These are phyloP conservation scores for Electrona antarctica DNA, from an alignment of 2,113 vertebrate genomes.

Conservation along the genomic window DNA sequence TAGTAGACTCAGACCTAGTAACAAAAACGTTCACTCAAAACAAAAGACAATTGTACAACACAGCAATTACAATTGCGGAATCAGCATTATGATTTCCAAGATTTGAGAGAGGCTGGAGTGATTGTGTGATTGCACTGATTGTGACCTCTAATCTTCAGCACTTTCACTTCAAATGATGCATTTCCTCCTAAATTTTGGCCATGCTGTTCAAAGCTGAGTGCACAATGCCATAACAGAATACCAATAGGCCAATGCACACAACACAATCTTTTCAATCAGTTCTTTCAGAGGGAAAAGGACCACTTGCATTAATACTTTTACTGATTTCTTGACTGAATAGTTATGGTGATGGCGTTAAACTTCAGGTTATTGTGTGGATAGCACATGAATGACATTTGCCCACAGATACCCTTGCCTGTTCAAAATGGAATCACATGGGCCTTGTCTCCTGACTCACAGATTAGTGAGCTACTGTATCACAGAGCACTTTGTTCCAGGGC, in stretches of 20 bases:
- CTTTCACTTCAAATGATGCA: background rate
- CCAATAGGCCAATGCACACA: too few species aligned
- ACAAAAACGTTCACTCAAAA: conserved; percentile 56
- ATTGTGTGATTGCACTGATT: background rate
- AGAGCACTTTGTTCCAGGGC: conserved; percentile 60
- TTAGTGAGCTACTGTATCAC: conserved; percentile 48
- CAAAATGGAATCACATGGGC: conserved; percentile 60
- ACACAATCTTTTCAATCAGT: background rate
- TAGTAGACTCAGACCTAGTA: conserved; percentile 53
- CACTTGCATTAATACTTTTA: background rate
- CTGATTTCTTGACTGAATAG: background rate
- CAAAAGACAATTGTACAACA: conserved; percentile 59
- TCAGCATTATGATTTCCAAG: conserved; percentile 18
- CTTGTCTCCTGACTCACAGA: conserved; percentile 65
- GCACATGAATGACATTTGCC: background rate
- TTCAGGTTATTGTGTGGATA: background rate
- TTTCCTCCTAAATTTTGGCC: background rate
- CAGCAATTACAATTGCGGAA: conserved; percentile 2
- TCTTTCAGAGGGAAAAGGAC: background rate
- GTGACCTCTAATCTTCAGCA: background rate
- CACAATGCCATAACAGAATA: background rate
- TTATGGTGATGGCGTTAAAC: background rate
- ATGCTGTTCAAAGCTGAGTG: background rate
- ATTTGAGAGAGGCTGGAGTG: conserved; percentile 14
- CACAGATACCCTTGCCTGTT: background rate